A percentile compares a stretch with the other conserved stretches of the same genome.
Evolutionary conservation across 1,140 invertebrate species (phyloP).

Genomic region (Polypedilum vanderplanki): DNA sequence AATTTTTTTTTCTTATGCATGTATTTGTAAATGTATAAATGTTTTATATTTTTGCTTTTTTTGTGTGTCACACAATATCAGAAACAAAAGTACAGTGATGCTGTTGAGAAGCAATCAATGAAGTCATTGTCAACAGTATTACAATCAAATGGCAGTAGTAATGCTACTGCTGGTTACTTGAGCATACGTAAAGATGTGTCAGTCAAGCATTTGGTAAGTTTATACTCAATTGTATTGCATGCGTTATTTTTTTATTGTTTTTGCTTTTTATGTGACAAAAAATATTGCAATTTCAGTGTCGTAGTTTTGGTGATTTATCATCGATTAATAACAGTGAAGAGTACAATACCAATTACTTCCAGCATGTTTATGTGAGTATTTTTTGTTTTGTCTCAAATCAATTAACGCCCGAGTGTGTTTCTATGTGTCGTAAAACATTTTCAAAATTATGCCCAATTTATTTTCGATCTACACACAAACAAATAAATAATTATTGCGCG

Average conservation of each 20-base stretch:
- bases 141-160: background rate
- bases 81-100: conserved; percentile 1
- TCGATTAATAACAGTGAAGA: conserved; percentile 46
- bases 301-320: conserved; percentile 56
- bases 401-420: background rate
- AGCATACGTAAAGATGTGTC: conserved; percentile 37
- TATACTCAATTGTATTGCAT: conserved; percentile 29
- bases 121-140: background rate
- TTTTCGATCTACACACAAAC: background rate
- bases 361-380: conserved; percentile 35
- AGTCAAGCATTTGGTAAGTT: conserved; percentile 48
- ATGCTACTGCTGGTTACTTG: conserved; percentile 30
- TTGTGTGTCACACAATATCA: background rate
- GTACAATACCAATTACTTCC: conserved; percentile 36
- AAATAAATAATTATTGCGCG: background rate
- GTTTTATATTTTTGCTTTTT: background rate
- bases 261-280: conserved; percentile 30
- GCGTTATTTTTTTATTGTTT: conserved; percentile 31
- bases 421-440: background rate
- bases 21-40: background rate
- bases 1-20: background rate
- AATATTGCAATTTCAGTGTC: conserved; percentile 49
- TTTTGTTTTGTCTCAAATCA: conserved; percentile 24
- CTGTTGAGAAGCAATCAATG: background rate
- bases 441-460: too few relatives aligned